Evolutionary conservation across 2,113 vertebrate genomes (phyloP).

Genomic region (Ictalurus punctatus): DNA sequence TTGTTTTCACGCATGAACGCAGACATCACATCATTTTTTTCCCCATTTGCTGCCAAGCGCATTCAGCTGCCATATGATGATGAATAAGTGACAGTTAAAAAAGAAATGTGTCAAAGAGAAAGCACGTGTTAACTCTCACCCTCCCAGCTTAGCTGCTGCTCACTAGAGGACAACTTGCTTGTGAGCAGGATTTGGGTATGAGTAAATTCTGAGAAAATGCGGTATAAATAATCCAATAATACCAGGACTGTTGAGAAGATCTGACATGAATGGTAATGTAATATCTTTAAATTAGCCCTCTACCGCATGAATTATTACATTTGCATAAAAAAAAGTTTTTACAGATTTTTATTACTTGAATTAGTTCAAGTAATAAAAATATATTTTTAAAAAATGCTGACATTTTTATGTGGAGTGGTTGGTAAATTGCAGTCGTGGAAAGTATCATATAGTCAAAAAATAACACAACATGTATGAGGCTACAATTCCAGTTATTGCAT

Average conservation of each 20-base stretch:
- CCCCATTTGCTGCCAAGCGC: neutral
- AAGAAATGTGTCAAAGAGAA: neutral
- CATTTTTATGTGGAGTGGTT: no score
- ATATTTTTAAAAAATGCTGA: no score
- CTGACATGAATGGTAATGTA: neutral
- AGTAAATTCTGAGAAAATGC: neutral
- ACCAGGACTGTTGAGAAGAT: neutral
- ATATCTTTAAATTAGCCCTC: neutral
- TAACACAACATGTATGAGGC: no score
- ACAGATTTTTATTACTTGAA: no score
- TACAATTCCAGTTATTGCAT: no score
- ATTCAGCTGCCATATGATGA: constrained; percentile 17
- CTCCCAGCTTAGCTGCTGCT: neutral
- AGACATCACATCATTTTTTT: neutral
- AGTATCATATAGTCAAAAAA: no score
- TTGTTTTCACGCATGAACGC: neutral
- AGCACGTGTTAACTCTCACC: constrained; percentile 10
- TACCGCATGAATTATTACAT: no score
- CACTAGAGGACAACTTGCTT: neutral
- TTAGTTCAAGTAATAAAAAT: no score
- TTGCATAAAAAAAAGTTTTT: no score
- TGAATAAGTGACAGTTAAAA: constrained; percentile 16
- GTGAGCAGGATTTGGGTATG: neutral
- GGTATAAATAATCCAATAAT: neutral
- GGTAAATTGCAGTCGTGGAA: no score